Evolutionary conservation across 1,140 invertebrate genomes (phyloP), one percentile per base, ranked within the genome.

Genomic region (Eubasilissa regina): DNA sequence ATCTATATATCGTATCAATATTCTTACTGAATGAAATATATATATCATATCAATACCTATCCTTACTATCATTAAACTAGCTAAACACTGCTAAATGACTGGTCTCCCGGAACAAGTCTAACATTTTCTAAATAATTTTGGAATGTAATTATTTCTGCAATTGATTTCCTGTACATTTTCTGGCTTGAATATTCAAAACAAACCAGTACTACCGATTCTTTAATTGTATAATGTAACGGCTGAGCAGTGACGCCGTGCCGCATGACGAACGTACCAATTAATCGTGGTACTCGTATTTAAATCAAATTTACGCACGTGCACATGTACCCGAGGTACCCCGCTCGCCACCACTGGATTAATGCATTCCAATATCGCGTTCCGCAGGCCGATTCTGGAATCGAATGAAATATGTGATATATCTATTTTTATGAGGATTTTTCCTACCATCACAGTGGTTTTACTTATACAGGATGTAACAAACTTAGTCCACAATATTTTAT

Each of bases 301-400:
- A 77, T 77, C 64, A 64, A 77, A 77, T 77, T 77, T 53, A 64
- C 75, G 51, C 44, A 53, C 51, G 75, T 44, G 62, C 58, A n/a
- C 17, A 74, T 35, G 25, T 35, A 6, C 25, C 25, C 25, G 25
- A 35, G 25, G 25, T 35, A 35, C 25, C 25, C 1, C 25, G 25
- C 25, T 6, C 25, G 25, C 25, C 25, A 6, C 25, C 25, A 62
- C 25, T 21, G 58, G 12, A 35, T 19, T 17, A 10, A 58, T 21
- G 25, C 58, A 25, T 62, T 15, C 58, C 58, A 21, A 62, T 19
- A 35, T 62, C 58, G 25, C 12, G 12, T 51, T 51, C 48, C 48
- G 48, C 11, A 12, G 48, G n/a, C 1, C 48, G 11, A 51, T 51
- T 51, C 9, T 51, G 48, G 48, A 12, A 51, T 51, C 48, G 11